A percentile compares a stretch with the other conserved stretches of the same genome.
Conservation (phyloP, 2,888 invertebrate species). For the Tethea ocularis region DNA sequence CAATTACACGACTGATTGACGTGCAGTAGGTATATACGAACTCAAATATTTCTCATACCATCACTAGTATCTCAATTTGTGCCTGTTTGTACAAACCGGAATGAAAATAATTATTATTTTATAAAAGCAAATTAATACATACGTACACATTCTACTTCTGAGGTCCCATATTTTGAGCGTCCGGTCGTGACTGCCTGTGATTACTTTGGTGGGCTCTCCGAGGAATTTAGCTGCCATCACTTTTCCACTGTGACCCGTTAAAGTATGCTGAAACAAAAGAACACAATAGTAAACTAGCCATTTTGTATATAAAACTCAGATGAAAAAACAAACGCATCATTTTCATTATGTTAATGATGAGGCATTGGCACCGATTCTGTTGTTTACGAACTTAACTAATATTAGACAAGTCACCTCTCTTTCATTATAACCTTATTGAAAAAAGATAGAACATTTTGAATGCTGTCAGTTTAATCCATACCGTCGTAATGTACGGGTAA, state of each 20-base stretch:
- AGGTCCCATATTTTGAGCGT: constrained; percentile 99
- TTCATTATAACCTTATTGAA: no score
- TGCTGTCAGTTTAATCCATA: no score
- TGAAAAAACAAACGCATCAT: background rate
- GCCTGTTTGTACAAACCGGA: constrained; percentile 5
- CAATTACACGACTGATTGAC: constrained; percentile 8
- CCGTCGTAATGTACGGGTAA: no score
- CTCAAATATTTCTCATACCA: background rate
- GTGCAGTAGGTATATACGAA: background rate
- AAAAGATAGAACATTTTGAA: no score
- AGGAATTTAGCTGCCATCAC: constrained; percentile 98
- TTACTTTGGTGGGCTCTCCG: constrained; percentile 95
- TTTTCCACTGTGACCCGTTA: constrained; percentile 98
- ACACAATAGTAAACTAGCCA: constrained; percentile 16
- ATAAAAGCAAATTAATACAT: constrained; percentile 17
- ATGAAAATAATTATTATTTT: background rate
- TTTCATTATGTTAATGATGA: background rate
- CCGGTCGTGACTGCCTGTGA: constrained; percentile 98
- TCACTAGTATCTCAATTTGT: background rate
- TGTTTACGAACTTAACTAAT: no score
- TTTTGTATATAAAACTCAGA: constrained; percentile 4
- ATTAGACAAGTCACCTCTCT: no score
- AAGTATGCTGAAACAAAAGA: constrained; percentile 87
- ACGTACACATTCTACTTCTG: constrained; percentile 88
- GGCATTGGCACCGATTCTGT: no score